Base-by-base conservation (phyloP, 2,113 vertebrate species). In the Chlorodrepanis virens region DNA sequence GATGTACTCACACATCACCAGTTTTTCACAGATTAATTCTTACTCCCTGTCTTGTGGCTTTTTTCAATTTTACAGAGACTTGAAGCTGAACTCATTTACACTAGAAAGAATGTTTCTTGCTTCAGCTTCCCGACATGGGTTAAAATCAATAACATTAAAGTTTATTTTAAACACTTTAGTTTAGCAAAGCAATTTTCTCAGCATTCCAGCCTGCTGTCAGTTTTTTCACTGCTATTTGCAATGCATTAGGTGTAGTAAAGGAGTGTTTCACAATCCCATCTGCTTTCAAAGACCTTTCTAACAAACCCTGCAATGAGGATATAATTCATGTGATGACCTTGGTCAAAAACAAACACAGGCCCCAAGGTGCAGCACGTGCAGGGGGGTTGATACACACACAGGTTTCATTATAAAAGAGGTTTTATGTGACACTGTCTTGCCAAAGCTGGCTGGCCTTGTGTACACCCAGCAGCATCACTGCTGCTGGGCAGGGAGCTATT, bases 161-260 rank as follows among this genome's bases (percentile, higher is more conserved):
- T 91, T 94, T 86, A 91, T 95, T 96, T 95, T 91, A 94, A 97
- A 94, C 89, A 86, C 91, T 96, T 95, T 94, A 90, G 71, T 96
- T 92, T 95, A 94, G 94, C 87, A 88, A 79, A 95, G 94, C 80
- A 77, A 90, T 96, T 95, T 96, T 93, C 93, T 93, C 23, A 6
- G 45, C 89, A 95, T 88, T 96, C 96, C 96, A 95, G 71, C 64
- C 81, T 64, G 78, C 89, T 88, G 82, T 83, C 92, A 68, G 44
- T 93, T 96, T 95, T 96, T 94, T 87, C 89, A 68, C 53, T 83
- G 71, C 56, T 96, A 87, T 93, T 96, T 96, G 93, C 93, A 92
- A 64, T 83, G 85, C 79, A 86, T 95, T 95, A 95, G 93, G 90
- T 96, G 84, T 61, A 93, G 63, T 74, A 85, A 94, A 96, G 75